A percentile compares a stretch with the other conserved stretches of the same genome.
phyloP scores from a whole-genome alignment of 2,888 invertebrate genomes.

The Drosophila macrospina region DNA sequence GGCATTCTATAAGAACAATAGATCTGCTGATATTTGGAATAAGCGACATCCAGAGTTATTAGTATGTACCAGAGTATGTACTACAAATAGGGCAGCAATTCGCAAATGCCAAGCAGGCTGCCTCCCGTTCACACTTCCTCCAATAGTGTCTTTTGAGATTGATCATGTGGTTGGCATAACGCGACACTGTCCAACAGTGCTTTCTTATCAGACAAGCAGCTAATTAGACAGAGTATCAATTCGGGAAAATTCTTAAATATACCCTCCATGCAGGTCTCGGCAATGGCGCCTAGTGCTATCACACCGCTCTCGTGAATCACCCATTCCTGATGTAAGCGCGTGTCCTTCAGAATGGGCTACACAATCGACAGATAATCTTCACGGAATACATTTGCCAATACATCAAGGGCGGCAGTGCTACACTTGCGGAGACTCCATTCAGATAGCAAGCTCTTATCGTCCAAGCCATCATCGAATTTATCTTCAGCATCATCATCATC shows the following conservation, averaged over 20 bases:
- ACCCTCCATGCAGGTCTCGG: constrained; percentile 97
- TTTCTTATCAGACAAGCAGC: constrained; percentile 96
- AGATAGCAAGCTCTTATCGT: constrained; percentile 95
- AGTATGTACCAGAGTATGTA: too few species aligned
- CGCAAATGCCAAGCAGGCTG: constrained; percentile 99
- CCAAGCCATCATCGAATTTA: constrained; percentile 92
- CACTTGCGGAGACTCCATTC: constrained; percentile 99
- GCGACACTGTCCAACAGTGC: constrained; percentile 99
- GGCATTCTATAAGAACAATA: constrained; percentile 98
- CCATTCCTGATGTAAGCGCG: constrained; percentile 98
- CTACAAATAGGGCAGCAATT: constrained; percentile 98
- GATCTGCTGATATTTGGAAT: constrained; percentile 98
- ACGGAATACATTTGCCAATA: constrained; percentile 97
- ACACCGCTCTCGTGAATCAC: constrained; percentile 98
- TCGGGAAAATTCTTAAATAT: constrained; percentile 98
- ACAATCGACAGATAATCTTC: constrained; percentile 97
- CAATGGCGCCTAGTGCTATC: constrained; percentile 96
- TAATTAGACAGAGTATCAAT: constrained; percentile 97
- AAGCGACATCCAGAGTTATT: constrained; percentile 98
- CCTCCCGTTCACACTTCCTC: constrained; percentile 96
- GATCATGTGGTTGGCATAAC: constrained; percentile 98
- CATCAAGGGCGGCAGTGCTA: constrained; percentile 98
- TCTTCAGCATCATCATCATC: constrained; percentile 90
- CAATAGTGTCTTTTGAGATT: constrained; percentile 97
- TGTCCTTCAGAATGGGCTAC: constrained; percentile 98